Percentiles rank a stretch among this genome's conserved stretches.
Conservation (phyloP, 1,140 invertebrate genomes). For the Drosophila chauvacae region DNA sequence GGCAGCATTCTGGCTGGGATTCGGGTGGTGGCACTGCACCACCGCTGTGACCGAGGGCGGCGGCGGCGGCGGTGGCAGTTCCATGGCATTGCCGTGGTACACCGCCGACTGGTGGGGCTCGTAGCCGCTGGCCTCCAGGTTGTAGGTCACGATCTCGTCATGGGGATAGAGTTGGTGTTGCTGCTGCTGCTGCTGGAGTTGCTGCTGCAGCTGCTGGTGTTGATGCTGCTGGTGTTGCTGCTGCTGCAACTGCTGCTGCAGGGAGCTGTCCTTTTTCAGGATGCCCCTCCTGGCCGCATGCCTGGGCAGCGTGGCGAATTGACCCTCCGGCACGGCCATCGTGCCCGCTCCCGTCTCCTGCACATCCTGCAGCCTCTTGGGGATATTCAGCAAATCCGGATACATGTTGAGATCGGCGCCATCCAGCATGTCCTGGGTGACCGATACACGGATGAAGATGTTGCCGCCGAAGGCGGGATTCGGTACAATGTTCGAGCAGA, state of each 20-base stretch:
- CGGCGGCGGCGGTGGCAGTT: conserved; percentile 71
- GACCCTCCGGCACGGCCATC: conserved; percentile 44
- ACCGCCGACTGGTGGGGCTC: conserved; percentile 48
- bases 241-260: conserved; percentile 54
- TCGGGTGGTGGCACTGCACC: conserved; percentile 71
- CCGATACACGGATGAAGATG: conserved; percentile 90
- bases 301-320: conserved; percentile 88
- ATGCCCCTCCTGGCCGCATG: conserved; percentile 78
- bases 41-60: conserved; percentile 75
- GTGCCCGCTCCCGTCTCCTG: conserved; percentile 63
- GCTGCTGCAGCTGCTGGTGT: conserved; percentile 38
- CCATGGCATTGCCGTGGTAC: conserved; percentile 61
- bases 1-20: conserved; percentile 28
- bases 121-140: conserved; percentile 77
- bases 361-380: conserved; percentile 86
- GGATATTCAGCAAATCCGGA: conserved; percentile 91
- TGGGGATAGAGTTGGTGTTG: conserved; percentile 74
- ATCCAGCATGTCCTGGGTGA: conserved; percentile 88
- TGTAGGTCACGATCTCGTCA: conserved; percentile 83
- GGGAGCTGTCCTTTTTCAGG: conserved; percentile 76
- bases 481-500: conserved; percentile 86
- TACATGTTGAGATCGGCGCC: conserved; percentile 87
- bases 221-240: conserved; percentile 41
- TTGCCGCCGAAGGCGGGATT: conserved; percentile 87
- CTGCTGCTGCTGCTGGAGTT: conserved; percentile 21